A percentile compares a stretch with the other conserved stretches of the same genome.
phyloP scores from a whole-genome alignment of 1,140 invertebrate genomes.

The Bombus vancouverensis region DNA sequence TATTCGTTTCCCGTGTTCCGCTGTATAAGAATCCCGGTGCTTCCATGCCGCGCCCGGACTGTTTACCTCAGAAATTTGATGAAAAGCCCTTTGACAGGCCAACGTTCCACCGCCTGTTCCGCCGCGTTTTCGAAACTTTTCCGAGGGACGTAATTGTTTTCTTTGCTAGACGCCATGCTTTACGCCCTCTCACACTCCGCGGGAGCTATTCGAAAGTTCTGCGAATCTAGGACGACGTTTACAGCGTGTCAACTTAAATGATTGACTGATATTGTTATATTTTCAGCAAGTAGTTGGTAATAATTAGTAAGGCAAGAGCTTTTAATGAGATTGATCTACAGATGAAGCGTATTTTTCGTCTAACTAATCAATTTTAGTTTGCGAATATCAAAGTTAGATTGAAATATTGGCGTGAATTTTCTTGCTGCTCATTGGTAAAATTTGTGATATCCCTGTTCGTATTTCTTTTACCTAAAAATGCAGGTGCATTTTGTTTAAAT shows the following conservation, averaged over 20 bases:
- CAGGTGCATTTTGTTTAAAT: too few species aligned
- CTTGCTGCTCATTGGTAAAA: too few species aligned
- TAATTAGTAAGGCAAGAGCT: not conserved
- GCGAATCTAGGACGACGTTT: not conserved
- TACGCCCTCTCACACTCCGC: not conserved
- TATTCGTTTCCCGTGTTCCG: conserved; percentile 8
- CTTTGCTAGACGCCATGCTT: not conserved
- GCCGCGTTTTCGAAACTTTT: not conserved
- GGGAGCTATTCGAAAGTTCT: not conserved
- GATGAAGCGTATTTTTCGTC: too few species aligned
- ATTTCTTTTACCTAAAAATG: too few species aligned
- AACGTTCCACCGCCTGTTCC: not conserved
- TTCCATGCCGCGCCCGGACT: not conserved
- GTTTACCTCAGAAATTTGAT: conserved; percentile 17
- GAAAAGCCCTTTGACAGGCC: not conserved
- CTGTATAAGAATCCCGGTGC: not conserved
- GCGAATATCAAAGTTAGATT: too few species aligned
- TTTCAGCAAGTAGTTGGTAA: not conserved
- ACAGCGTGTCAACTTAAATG: not conserved
- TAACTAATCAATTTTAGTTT: too few species aligned
- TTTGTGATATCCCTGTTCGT: too few species aligned
- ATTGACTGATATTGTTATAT: not conserved
- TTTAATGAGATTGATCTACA: too few species aligned
- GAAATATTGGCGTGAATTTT: too few species aligned
- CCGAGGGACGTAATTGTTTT: not conserved